Evolutionary conservation across 23 tunicate species (phyloP).

Genomic region (Ascidia mentula): DNA sequence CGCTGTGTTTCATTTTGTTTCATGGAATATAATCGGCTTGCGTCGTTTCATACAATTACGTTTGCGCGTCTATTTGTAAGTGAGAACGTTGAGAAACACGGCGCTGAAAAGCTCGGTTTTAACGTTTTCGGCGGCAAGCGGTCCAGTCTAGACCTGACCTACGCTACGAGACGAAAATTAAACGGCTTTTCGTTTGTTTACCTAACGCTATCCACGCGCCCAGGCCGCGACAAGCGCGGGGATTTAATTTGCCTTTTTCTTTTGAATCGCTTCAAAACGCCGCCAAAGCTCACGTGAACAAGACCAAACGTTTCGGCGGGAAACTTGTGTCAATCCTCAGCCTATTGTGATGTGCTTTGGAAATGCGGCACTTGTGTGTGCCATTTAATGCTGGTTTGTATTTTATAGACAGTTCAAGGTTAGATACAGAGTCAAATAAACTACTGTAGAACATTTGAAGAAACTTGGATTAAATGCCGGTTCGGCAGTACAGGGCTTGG

Average conservation of each 20-base stretch:
- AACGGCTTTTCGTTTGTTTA: slow-evolving; percentile 44
- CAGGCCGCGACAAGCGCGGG: slow-evolving; percentile 5
- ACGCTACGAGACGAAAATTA: slow-evolving; percentile 17
- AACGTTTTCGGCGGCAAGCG: slow-evolving; percentile 7
- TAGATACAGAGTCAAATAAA: no score
- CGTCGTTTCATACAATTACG: slow-evolving; percentile 17
- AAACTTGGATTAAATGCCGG: no score
- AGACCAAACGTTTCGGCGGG: slow-evolving; percentile 36
- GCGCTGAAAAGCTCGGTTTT: neutral
- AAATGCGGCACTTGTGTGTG: neutral
- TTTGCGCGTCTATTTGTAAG: slow-evolving; percentile 41
- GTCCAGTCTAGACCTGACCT: neutral
- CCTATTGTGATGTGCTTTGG: neutral
- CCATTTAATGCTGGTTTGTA: no score
- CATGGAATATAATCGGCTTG: slow-evolving; percentile 22
- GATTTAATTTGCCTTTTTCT: slow-evolving; percentile 4
- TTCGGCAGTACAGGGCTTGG: no score
- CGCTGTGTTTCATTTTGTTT: neutral
- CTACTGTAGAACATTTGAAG: no score
- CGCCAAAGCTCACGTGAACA: slow-evolving; percentile 8
- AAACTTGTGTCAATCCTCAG: slow-evolving; percentile 6
- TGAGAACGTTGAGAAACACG: slow-evolving; percentile 29
- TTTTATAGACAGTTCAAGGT: no score
- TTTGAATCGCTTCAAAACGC: neutral
- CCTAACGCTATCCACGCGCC: slow-evolving; percentile 23